Percentiles rank a stretch among this genome's conserved stretches.
Evolutionary conservation across 1,140 invertebrate genomes (phyloP).

Genomic region (Augochlora pura): DNA sequence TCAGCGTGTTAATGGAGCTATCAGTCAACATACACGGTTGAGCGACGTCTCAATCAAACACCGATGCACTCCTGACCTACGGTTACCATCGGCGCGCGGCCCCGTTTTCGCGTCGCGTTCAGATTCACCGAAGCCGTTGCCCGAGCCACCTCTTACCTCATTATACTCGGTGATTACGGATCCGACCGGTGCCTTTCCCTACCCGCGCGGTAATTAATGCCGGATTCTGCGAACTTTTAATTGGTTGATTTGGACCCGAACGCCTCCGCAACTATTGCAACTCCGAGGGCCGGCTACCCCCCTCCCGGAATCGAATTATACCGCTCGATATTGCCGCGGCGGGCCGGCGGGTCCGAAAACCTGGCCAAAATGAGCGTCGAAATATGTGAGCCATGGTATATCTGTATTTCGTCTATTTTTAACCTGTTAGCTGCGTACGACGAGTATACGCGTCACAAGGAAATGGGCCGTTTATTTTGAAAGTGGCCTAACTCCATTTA

Average conservation of each 20-base stretch:
- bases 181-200: background rate
- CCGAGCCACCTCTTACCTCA: conserved; percentile 39
- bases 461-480: too few species aligned
- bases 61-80: conserved; percentile 63
- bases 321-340: background rate
- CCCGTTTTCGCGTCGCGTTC: conserved; percentile 59
- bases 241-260: conserved; percentile 7
- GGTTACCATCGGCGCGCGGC: conserved; percentile 57
- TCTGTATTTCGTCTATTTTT: too few species aligned
- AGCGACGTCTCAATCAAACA: conserved; percentile 75
- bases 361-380: too few species aligned
- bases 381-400: too few species aligned
- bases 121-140: conserved; percentile 52
- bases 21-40: conserved; percentile 72
- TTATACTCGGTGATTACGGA: conserved; percentile 45
- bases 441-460: too few species aligned
- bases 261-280: background rate
- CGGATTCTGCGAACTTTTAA: conserved; percentile 38
- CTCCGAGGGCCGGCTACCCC: conserved; percentile 1
- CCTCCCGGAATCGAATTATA: background rate
- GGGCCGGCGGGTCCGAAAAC: too few species aligned
- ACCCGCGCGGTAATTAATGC: conserved; percentile 42
- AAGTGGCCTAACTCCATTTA: too few species aligned
- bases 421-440: too few species aligned
- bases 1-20: conserved; percentile 73